Evolutionary conservation across 2,888 invertebrate genomes (phyloP), one percentile per base, ranked within the genome.

Genomic region (Thymelicus acteon): DNA sequence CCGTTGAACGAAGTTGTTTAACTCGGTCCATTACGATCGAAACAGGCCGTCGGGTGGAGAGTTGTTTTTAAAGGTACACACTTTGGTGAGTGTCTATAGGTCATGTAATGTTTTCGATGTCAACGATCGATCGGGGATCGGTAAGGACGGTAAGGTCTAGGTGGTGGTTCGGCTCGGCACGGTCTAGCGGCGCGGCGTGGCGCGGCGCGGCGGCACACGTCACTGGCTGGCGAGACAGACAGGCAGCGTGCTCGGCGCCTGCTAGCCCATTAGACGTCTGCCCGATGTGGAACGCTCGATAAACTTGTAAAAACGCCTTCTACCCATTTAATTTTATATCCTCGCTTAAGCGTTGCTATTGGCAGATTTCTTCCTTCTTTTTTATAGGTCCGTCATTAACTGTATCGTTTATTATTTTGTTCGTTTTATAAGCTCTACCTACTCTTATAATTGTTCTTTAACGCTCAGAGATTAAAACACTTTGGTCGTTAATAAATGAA

Each of bases 231-330:
- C 87, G 84, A 91, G 91, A 90, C 90, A 89, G 91, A 84, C 91
- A 84, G 91, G 88, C 92, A 91, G 90, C 90, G 90, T 80, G 86
- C 86, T 85, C 89, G 92, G 92, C 92, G 92, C 92, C 93, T 90
- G 83, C 82, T 82, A 86, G 86, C 85, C 92, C 92, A 92, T 92
- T 92, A 92, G 85, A 86, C 86, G 92, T 90, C 92, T 90, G 87
- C 86, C 85, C 88, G 89, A 90, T 91, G 89, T 91, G 80, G 91
- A 92, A 91, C 93, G 93, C 93, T 93, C 93, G 92, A 93, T 93
- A 93, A 93, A 93, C 93, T 93, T 92, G 89, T 92, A 92, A 92
- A 93, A 93, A 92, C 91, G 91, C 91, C 90, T 91, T 91, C 91
- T 89, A 90, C 88, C 89, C 89, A 91, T 92, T 93, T 93, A 92